These are phyloP conservation scores for Scartelaos histophorus DNA, from an alignment of 2,113 vertebrate genomes.

Conservation along the genomic window DNA sequence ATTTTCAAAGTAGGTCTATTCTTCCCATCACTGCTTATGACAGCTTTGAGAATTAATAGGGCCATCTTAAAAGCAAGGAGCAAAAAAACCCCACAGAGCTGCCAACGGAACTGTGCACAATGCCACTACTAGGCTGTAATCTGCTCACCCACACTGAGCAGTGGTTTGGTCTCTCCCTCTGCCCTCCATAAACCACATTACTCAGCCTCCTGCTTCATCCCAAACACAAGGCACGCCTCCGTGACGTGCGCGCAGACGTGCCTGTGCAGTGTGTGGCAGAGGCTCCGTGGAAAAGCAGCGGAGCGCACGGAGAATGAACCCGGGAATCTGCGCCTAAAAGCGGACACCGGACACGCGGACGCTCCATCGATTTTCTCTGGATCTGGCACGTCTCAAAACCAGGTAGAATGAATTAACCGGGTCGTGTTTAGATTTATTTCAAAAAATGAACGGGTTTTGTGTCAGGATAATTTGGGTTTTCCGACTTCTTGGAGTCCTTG, in stretches of 20 bases:
- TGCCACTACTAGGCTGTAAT: not conserved
- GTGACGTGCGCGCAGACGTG: conserved; percentile 23
- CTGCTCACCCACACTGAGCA: not conserved
- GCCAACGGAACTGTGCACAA: no score
- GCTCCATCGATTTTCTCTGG: not conserved
- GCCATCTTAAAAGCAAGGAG: no score
- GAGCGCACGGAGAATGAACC: conserved; percentile 32
- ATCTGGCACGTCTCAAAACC: conserved; percentile 5
- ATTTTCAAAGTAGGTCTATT: no score
- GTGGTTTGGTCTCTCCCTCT: not conserved
- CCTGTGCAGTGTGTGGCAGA: conserved; percentile 9
- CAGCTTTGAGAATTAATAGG: no score
- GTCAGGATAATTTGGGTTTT: not conserved
- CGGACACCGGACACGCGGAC: not conserved
- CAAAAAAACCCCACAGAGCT: no score
- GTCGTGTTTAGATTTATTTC: not conserved
- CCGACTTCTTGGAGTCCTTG: not conserved
- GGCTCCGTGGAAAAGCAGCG: conserved; percentile 39
- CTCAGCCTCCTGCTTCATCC: not conserved
- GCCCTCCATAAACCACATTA: conserved; percentile 54
- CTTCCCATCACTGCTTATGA: no score
- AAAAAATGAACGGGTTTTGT: not conserved
- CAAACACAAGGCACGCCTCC: conserved; percentile 40
- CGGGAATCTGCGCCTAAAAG: conserved; percentile 11
- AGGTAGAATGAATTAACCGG: conserved; percentile 31